phyloP scores from a whole-genome alignment of 2,888 invertebrate species.

The Nomada hirtipes region DNA sequence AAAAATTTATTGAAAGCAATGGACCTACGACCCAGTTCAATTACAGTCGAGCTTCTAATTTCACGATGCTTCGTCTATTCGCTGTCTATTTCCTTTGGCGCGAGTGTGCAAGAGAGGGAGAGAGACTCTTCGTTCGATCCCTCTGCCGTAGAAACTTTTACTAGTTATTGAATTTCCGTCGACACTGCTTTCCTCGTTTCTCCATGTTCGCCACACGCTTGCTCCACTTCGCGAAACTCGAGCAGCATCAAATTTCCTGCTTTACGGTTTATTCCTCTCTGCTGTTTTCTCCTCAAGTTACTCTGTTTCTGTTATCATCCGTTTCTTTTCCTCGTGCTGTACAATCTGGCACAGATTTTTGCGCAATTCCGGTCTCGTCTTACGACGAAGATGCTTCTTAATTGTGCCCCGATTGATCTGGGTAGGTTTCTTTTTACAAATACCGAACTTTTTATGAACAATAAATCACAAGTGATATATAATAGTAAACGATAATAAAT shows the following conservation, averaged over 20 bases:
- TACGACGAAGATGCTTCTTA: no score
- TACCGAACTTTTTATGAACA: no score
- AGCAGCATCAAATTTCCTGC: constrained; percentile 50
- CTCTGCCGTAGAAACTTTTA: constrained; percentile 37
- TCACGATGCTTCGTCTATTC: constrained; percentile 23
- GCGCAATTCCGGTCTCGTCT: no score
- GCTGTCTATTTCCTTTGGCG: constrained; percentile 38
- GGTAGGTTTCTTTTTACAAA: no score
- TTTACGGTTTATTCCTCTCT: constrained; percentile 20
- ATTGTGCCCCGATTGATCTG: no score
- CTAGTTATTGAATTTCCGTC: constrained; percentile 54
- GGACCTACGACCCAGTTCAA: constrained; percentile 51
- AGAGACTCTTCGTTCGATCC: background rate
- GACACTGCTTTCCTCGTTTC: constrained; percentile 20
- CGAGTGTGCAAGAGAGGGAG: background rate
- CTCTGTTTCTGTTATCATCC: background rate
- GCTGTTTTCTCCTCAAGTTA: background rate
- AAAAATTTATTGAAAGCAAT: no score
- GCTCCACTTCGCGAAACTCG: constrained; percentile 41
- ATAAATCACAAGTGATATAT: no score
- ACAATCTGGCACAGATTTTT: no score
- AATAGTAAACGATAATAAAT: no score
- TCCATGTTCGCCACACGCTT: constrained; percentile 1
- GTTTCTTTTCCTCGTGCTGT: background rate
- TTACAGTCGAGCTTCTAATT: constrained; percentile 59